Base-by-base conservation (phyloP, 2,797 vertebrate species). In the Valencia hispanica region DNA sequence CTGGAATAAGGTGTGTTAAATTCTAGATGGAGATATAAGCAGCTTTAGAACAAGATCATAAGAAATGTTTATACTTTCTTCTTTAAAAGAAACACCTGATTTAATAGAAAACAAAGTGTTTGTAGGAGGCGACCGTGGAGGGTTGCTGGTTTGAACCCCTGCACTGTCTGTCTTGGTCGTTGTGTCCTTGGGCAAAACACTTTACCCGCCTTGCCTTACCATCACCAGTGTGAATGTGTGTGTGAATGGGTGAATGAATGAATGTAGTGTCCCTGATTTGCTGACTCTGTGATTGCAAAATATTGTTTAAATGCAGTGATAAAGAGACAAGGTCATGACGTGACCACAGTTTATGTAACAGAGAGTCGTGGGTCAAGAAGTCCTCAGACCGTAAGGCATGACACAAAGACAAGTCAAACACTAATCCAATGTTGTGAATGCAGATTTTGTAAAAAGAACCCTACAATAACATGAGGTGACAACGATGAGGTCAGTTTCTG, bases 281-380 rank as follows among this genome's bases (percentile, higher is more conserved):
- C n/a, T n/a, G n/a, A n/a, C n/a, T n/a, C n/a, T n/a, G n/a, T n/a
- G 43, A 80, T 81, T 41, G 68, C 68, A 72, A 75, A 68, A 76
- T 9, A 73, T 68, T 70, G 77, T 82, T 68, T 14, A 79, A 51
- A 77, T 4, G 68, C 63, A 72, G 50, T 70, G 65, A 68, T 72
- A 75, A 68, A 14, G 61, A 63, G 74, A 73, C 34, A 79, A 74
- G 84, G 72, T 76, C 41, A 73, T 3, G 72, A 74, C 75, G 55
- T 74, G 57, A 83, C 77, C 71, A 76, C 57, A 73, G 82, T 86
- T 91, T 88, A 84, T 89, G 51, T 89, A 89, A 91, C 85, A 81
- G 72, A 69, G 75, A 63, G 74, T 87, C 69, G 85, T 74, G 80
- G 78, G 69, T 86, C 68, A 84, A 82, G 73, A 73, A 73, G 78